Base-by-base conservation (phyloP, 1,140 invertebrate species). In the Cylas formicarius region DNA sequence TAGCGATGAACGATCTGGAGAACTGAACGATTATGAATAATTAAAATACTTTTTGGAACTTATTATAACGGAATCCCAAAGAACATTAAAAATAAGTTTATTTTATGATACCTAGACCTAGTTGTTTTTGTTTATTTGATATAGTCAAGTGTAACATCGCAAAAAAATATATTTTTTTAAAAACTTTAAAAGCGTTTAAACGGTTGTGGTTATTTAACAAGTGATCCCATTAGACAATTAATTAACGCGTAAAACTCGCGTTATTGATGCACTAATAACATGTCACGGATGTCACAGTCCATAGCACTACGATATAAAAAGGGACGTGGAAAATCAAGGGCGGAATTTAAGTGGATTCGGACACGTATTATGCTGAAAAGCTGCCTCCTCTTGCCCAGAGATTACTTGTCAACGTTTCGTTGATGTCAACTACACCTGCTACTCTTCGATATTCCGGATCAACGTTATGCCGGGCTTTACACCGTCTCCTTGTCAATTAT, bases 211-310 rank as follows among this genome's bases (percentile, higher is more conserved):
- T n/a, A 39, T 40, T 32, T 32, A 47, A 39, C 27, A 39, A 47
- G 40, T 28, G 35, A 29, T 18, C 21, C 9, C 24, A 40, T 19
- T 35, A 16, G 16, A 21, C 38, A 41, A 48, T 41, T 48, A 48
- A 48, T 48, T 48, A 48, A n/a, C 22, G 21, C 23, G 43, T 28
- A 45, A 45, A 45, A 37, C 14, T 24, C 24, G 23, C 22, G 37
- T 32, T 38, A 48, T 48, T 49, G 47, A 44, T 38, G 47, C 44
- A 38, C 39, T 49, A 44, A 37, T 49, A 49, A 49, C 21, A 43
- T 29, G 33, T 48, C 46, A 48, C 40, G 28, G 38, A 14, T 17
- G 20, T 9, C n/a, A n/a, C n/a, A n/a, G n/a, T n/a, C n/a, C n/a
- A n/a, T n/a, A n/a, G n/a, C n/a, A n/a, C n/a, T n/a, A n/a, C n/a